Base-by-base conservation (phyloP, 1,140 invertebrate species). In the Ectropis grisescens region DNA sequence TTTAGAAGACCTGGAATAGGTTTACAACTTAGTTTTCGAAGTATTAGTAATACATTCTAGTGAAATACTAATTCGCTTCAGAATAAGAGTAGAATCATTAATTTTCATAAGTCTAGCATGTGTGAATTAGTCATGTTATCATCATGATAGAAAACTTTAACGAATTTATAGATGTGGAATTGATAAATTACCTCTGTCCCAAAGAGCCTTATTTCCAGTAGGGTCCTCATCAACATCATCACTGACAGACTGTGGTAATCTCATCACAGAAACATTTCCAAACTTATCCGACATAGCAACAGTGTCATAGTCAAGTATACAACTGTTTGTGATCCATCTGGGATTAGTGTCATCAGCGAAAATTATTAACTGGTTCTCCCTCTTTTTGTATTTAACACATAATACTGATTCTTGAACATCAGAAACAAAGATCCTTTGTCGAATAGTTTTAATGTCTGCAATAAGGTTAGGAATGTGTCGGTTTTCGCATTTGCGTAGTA, bases 161-260 rank as follows among this genome's bases (percentile, higher is more conserved):
- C 16, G 10, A n/a, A n/a, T n/a, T n/a, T n/a, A n/a, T n/a, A n/a
- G 2, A 28, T 9, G 22, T n/a, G 29, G 26, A 11, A 15, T 16
- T n/a, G 37, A 14, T n/a, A 13, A 49, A 30, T 59, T 41, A 78
- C 84, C 98, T 71, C 98, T 87, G 80, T 99, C 98, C 98, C 98
- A 99, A 0, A 99, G 79, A 1, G 97, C 94, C 82, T 98, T 98
- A 50, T 97, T 97, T 10, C 97, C 98, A 0, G 97, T 99, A 0
- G 98, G 98, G 85, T 99, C 98, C 84, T 99, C 97, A 64, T 99
- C 97, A 0, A 99, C 95, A 62, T 99, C 97, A 82, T 99, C 98
- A 13, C 90, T 94, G 0, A 97, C 91, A 41, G 94, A 94, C 30
- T 89, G 87, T 1, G 97, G 94, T 15, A 99, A 71, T 11, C 98